phyloP scores from a whole-genome alignment of 92 coral and sea anemone genomes.

The Palythoa caribaeorum region DNA sequence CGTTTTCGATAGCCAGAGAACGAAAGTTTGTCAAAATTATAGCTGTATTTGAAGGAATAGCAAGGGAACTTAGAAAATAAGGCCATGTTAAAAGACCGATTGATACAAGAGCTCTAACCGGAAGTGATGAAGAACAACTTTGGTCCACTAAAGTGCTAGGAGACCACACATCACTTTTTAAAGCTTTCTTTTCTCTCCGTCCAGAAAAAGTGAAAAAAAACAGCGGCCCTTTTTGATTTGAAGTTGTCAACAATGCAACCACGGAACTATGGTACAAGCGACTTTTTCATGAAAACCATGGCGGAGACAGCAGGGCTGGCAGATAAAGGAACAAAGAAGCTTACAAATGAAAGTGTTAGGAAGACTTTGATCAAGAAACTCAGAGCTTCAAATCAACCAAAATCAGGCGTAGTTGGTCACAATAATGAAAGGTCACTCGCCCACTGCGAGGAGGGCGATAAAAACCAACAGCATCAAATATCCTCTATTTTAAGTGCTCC shows the following conservation, averaged over 20 bases:
- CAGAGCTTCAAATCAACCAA: slow-evolving; percentile 44
- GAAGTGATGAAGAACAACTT: too few relatives aligned
- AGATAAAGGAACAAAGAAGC: slow-evolving; percentile 3
- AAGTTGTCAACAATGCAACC: slow-evolving; percentile 16
- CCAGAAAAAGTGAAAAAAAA: too few relatives aligned
- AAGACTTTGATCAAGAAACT: slow-evolving; percentile 48
- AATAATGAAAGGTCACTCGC: slow-evolving; percentile 45
- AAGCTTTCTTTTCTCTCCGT: too few relatives aligned
- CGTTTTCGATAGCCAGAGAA: too few relatives aligned
- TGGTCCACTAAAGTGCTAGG: too few relatives aligned
- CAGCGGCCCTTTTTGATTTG: slow-evolving; percentile 36
- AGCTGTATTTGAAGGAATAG: too few relatives aligned
- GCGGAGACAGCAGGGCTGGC: background rate
- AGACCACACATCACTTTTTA: too few relatives aligned
- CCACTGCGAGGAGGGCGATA: slow-evolving; percentile 52
- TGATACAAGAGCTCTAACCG: too few relatives aligned
- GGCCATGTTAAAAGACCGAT: too few relatives aligned
- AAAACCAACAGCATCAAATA: slow-evolving; percentile 55
- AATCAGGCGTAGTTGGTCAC: slow-evolving; percentile 49
- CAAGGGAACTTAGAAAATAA: too few relatives aligned
- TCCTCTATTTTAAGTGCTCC: slow-evolving; percentile 45
- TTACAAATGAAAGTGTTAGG: slow-evolving; percentile 26
- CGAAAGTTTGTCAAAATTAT: too few relatives aligned
- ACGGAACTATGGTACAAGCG: slow-evolving; percentile 44
- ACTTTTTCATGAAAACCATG: slow-evolving; percentile 23